Conservation (phyloP, 2,888 invertebrate species). For the Timema cristinae region DNA sequence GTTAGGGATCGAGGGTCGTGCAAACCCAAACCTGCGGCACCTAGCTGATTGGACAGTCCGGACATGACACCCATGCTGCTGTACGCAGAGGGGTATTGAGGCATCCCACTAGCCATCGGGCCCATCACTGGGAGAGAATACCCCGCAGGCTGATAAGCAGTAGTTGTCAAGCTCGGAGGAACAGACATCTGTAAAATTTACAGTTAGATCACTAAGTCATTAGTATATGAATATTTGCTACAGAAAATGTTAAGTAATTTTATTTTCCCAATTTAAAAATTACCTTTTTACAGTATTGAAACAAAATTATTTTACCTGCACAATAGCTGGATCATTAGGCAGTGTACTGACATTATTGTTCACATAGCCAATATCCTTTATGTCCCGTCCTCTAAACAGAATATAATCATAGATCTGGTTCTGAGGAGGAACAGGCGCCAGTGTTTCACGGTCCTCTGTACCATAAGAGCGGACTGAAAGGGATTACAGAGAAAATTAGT, state of each 20-base stretch:
- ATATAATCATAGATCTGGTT: slow-evolving; percentile 99
- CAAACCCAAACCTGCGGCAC: slow-evolving; percentile 47
- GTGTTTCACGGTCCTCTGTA: slow-evolving; percentile 95
- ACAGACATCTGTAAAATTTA: slow-evolving; percentile 62
- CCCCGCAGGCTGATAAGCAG: slow-evolving; percentile 58
- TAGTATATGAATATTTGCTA: neutral
- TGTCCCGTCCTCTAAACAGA: slow-evolving; percentile 95
- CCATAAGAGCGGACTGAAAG: slow-evolving; percentile 92
- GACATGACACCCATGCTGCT: slow-evolving; percentile 47
- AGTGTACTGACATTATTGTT: slow-evolving; percentile 73
- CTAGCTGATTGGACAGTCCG: slow-evolving; percentile 44
- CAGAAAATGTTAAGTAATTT: neutral
- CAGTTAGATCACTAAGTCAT: neutral
- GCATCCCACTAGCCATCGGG: slow-evolving; percentile 51
- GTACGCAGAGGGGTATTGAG: slow-evolving; percentile 49
- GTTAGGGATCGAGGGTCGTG: slow-evolving; percentile 47
- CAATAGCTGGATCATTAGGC: slow-evolving; percentile 98
- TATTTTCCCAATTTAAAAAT: neutral
- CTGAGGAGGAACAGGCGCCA: slow-evolving; percentile 92
- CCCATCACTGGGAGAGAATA: slow-evolving; percentile 71
- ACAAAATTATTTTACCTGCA: slow-evolving; percentile 56
- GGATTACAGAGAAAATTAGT: neutral
- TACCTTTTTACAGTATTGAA: neutral
- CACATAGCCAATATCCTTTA: slow-evolving; percentile 97
- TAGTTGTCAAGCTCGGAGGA: slow-evolving; percentile 63